A percentile compares a stretch with the other conserved stretches of the same genome.
phyloP scores from a whole-genome alignment of 2,113 vertebrate species.

The Notiomystis cincta region DNA sequence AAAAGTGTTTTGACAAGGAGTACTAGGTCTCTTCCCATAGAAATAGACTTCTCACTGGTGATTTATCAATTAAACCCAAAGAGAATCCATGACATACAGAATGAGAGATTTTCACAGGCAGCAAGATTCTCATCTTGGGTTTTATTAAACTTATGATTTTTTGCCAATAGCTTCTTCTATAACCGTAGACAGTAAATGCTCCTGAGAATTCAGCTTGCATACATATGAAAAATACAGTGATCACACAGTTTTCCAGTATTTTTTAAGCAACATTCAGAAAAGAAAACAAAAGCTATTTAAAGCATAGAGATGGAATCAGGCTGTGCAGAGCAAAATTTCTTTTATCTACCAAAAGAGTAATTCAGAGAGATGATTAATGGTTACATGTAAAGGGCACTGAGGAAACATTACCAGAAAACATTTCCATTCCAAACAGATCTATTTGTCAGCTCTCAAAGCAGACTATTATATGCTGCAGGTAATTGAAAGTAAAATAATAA shows the following conservation, averaged over 20 bases:
- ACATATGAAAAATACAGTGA: background rate
- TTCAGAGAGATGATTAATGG: constrained; percentile 25
- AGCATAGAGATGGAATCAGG: background rate
- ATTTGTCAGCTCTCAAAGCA: background rate
- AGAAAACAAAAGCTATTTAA: constrained; percentile 2
- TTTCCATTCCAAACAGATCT: background rate
- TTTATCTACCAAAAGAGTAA: background rate
- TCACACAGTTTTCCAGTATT: background rate
- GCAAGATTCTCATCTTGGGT: rapidly evolving
- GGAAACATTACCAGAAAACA: constrained; percentile 17
- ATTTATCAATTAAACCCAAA: background rate
- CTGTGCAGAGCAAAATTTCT: background rate
- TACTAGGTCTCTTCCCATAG: background rate
- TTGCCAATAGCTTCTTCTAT: background rate
- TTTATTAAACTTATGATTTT: background rate
- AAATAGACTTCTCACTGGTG: background rate
- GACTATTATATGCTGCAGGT: background rate
- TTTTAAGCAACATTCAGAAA: background rate
- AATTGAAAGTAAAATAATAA: constrained; percentile 34
- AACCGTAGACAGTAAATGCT: background rate
- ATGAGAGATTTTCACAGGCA: background rate
- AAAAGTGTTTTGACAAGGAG: background rate
- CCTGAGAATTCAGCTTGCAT: background rate
- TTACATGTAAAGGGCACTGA: background rate
- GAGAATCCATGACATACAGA: background rate